These are phyloP conservation scores for Scomber japonicus DNA, from an alignment of 2,113 vertebrate genomes.

Conservation along the genomic window DNA sequence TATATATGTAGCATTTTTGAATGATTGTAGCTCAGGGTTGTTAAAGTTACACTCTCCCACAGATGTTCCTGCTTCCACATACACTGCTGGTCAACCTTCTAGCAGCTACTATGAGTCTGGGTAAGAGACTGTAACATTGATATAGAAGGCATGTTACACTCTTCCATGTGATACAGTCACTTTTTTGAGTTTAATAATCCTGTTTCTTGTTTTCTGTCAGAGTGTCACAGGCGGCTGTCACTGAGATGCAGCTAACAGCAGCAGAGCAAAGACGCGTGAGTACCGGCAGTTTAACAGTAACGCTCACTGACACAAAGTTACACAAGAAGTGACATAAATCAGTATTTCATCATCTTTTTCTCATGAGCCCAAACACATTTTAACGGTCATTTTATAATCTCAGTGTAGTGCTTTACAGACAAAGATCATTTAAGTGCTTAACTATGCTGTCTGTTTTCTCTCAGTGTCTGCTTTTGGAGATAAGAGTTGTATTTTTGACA, in stretches of 20 bases:
- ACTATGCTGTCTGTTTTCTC: too few relatives aligned
- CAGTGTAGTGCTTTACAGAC: too few relatives aligned
- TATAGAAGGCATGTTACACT: too few relatives aligned
- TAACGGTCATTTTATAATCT: too few relatives aligned
- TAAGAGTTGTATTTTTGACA: too few relatives aligned
- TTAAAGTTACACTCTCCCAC: constrained; percentile 57
- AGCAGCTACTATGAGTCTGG: constrained; percentile 79
- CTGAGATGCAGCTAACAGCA: constrained; percentile 32
- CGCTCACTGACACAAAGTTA: not conserved
- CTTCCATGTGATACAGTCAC: not conserved
- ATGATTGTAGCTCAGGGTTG: not conserved
- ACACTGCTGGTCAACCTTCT: constrained; percentile 70
- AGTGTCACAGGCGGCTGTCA: constrained; percentile 3
- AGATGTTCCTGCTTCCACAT: constrained; percentile 86
- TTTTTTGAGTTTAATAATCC: not conserved
- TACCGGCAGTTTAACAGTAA: not conserved
- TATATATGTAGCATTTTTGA: not conserved
- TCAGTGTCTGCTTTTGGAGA: too few relatives aligned
- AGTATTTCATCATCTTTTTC: too few relatives aligned
- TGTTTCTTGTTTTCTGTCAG: constrained; percentile 37
- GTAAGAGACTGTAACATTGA: constrained; percentile 82
- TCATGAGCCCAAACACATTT: too few relatives aligned
- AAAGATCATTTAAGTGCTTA: too few relatives aligned
- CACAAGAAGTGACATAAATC: not conserved
- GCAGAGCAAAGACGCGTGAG: constrained; percentile 45